phyloP scores from a whole-genome alignment of 2,797 vertebrate species.

The Galago senegalensis region DNA sequence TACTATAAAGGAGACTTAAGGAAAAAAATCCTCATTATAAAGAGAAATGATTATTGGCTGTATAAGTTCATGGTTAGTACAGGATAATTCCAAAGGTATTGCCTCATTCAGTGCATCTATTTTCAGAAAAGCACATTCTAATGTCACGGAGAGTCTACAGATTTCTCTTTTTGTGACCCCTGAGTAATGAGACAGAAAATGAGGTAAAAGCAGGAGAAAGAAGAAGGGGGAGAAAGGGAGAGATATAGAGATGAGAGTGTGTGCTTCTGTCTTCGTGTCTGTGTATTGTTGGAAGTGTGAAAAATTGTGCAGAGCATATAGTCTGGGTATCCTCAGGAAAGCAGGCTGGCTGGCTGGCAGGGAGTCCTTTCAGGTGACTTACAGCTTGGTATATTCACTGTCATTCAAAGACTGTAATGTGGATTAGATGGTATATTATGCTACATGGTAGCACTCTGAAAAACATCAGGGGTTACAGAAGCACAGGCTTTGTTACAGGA shows the following conservation, averaged over 20 bases:
- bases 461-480: slow-evolving; percentile 57
- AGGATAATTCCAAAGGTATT: neutral
- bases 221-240: accelerated
- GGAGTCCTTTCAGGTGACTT: neutral
- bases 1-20: neutral
- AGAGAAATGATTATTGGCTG: neutral
- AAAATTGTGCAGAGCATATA: neutral
- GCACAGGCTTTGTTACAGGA: slow-evolving; percentile 42
- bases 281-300: neutral
- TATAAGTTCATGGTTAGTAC: neutral
- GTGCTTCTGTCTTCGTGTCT: neutral
- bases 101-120: neutral
- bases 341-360: neutral
- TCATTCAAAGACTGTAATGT: slow-evolving; percentile 28
- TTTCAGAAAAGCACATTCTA: neutral
- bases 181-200: neutral
- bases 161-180: neutral
- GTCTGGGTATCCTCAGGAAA: neutral
- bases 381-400: neutral
- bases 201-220: neutral
- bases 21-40: neutral
- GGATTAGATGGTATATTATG: slow-evolving; percentile 45
- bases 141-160: neutral
- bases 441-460: slow-evolving; percentile 44
- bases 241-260: no score